Evolutionary conservation across 2,113 vertebrate species (phyloP), one percentile per base, ranked within the genome.

Genomic region (Macquaria australasica): DNA sequence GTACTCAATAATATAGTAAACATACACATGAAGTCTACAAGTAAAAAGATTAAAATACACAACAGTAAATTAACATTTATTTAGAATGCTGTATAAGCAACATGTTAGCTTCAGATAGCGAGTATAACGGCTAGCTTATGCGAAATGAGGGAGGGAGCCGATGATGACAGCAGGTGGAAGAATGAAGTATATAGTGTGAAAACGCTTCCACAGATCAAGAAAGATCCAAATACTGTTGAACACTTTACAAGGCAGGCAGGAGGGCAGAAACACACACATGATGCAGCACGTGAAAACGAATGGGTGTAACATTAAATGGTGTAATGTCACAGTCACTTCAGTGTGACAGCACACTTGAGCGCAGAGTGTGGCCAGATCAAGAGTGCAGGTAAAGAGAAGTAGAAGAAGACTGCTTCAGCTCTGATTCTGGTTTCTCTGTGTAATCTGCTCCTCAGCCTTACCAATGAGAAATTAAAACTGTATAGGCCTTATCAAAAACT

Each of bases 281-380:
- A 37, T 64, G 64, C 25, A 77, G 48, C 77, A 23, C 5, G 18
- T 50, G 1, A n/a, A 21, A 45, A 28, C 34, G 10, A 68, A 66
- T 55, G 37, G 25, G 28, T 56, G 41, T 31, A 23, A 25, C 5
- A 34, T 50, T 43, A 59, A 37, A 56, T 31, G 14, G 3, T 12
- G 28, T 31, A 25, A 56, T 48, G 25, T 60, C 34, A 25, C n/a
- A 68, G 31, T 70, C 12, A 21, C 41, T 48, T 48, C 16, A 41
- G 5, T 63, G 50, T 82, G 62, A 59, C 50, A 12, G 11, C 9
- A 53, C 20, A 43, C 63, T 58, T 83, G 88, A 89, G 85, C 81
- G n/a, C 84, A 90, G 84, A 88, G 88, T 88, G 77, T 78, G 77
- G 25, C 79, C 89, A 91, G 73, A 60, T 73, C 20, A 72, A 55